Evolutionary conservation across 1,140 invertebrate species (phyloP).

Genomic region (Bursaphelenchus mucronatus): DNA sequence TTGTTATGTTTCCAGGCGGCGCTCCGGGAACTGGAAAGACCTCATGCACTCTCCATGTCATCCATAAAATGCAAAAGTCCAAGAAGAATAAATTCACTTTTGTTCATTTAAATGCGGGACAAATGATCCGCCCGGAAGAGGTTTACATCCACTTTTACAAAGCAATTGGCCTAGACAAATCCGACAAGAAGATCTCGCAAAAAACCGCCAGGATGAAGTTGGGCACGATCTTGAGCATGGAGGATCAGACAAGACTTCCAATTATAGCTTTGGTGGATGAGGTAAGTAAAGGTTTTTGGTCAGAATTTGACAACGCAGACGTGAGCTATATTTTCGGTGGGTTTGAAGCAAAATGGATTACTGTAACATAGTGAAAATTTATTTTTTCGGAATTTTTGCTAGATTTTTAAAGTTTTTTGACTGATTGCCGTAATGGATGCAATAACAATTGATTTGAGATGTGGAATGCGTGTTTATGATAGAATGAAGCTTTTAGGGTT

Average conservation of each 20-base stretch:
- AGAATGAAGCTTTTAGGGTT: too few relatives aligned
- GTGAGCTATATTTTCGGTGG: too few relatives aligned
- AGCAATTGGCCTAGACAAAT: not conserved
- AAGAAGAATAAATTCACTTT: conserved; percentile 3
- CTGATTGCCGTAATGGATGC: too few relatives aligned
- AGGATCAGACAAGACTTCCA: not conserved
- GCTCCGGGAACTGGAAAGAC: conserved; percentile 20
- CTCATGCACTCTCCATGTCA: conserved; percentile 11
- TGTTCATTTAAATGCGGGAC: conserved; percentile 5
- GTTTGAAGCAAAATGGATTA: too few relatives aligned
- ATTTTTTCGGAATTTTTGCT: too few relatives aligned
- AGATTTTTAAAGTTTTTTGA: too few relatives aligned
- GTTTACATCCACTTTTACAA: conserved; percentile 11
- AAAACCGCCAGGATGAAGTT: not conserved
- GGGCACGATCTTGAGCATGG: not conserved
- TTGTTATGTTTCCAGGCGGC: conserved; percentile 5
- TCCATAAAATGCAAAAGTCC: not conserved
- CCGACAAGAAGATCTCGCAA: not conserved
- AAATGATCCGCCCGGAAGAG: conserved; percentile 19
- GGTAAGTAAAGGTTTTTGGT: not conserved
- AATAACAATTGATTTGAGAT: too few relatives aligned
- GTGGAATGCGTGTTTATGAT: too few relatives aligned
- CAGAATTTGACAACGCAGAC: too few relatives aligned
- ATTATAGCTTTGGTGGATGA: conserved; percentile 10
- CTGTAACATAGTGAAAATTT: too few relatives aligned